phyloP scores from a whole-genome alignment of 1,140 invertebrate species.

The Sipha flava region DNA sequence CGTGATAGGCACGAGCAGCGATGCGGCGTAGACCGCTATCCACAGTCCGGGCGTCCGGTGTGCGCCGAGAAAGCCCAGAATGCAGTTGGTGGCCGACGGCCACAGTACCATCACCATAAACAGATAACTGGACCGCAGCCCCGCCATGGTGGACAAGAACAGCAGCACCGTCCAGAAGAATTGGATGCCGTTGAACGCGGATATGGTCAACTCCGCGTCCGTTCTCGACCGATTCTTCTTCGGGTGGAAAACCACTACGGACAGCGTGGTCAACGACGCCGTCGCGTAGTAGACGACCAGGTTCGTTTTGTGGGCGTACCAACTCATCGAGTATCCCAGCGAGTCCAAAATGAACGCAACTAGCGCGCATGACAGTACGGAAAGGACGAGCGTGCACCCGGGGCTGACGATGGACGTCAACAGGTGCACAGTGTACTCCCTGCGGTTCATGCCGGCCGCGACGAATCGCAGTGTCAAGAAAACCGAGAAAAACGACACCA shows the following conservation, averaged over 20 bases:
- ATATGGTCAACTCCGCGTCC: neutral
- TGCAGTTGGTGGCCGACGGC: neutral
- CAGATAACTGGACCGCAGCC: neutral
- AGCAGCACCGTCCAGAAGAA: neutral
- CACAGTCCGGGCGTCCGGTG: neutral
- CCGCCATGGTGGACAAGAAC: neutral
- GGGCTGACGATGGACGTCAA: neutral
- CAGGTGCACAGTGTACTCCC: neutral
- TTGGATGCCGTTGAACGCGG: neutral
- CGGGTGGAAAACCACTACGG: neutral
- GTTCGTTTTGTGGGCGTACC: neutral
- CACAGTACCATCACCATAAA: neutral
- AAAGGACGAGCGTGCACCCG: neutral
- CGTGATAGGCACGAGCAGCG: neutral
- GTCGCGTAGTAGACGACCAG: neutral
- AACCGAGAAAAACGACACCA: conserved; percentile 5
- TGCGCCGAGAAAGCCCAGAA: neutral
- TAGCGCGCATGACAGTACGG: neutral
- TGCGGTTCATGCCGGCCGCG: neutral
- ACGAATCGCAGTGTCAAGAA: neutral
- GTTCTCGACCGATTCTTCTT: neutral
- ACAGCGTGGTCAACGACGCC: neutral
- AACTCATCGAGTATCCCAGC: neutral
- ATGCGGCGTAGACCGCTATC: neutral
- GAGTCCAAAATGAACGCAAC: neutral